Base-by-base conservation (phyloP, 2,113 vertebrate species). In the Spheniscus mendiculus region DNA sequence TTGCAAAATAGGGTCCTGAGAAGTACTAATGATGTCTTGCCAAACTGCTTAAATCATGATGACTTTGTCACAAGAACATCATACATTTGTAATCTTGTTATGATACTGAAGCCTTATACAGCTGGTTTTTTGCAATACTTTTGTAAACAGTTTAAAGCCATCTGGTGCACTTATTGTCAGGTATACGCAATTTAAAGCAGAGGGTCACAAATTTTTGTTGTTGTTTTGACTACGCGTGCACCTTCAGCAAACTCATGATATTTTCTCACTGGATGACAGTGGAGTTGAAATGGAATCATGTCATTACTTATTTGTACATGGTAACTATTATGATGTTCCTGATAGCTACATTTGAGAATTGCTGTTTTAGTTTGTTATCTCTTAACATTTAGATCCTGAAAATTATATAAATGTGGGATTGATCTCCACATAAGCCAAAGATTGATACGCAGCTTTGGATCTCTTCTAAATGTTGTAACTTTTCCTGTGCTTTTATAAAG, bases 41-140 rank as follows among this genome's bases (percentile, higher is more conserved):
- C 84, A 79, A 96, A 81, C 49, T 79, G 70, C 70, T 95, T 85
- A 87, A 95, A 91, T 65, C 14, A 45, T 62, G 62, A 86, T 40
- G 15, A 76, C 47, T 94, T 74, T 85, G 70, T 96, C 82, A 91
- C 22, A 69, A 61, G 81, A 94, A 70, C 30, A 89, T 92, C 45
- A 9, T 59, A 78, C 26, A 73, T 89, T 90, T 89, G 92, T 86
- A 92, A 91, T 80, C 45, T 79, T 74, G 56, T 72, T 89, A 89
- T 55, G 27, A 93, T 82, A 77, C 25, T 58, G 73, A 83, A 94
- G 62, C 30, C 44, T 91, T 61, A 65, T 25, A 56, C 73, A 89
- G 81, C 34, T 91, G 80, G 4, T 50, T 77, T 40, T 85, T 91
- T 76, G 12, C 29, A 89, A 44, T 59, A 80, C 32, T 86, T 91